Conservation (phyloP, 2,797 vertebrate genomes). For the Lepus townsendii region DNA sequence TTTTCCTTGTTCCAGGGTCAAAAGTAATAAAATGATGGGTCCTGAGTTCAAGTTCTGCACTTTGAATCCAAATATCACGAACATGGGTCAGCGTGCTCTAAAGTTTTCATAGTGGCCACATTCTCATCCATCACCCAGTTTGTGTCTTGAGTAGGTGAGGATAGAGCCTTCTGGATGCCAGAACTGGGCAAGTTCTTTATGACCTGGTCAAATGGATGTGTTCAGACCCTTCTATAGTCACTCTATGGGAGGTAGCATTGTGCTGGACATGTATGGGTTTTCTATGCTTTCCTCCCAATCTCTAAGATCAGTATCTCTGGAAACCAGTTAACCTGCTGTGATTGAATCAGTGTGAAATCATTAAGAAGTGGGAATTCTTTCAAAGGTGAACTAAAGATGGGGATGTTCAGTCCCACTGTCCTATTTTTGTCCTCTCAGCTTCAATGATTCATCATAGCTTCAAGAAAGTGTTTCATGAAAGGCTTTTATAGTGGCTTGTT, state of each 20-base stretch:
- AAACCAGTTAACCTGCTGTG: background rate
- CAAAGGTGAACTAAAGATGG: background rate
- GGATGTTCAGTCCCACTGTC: background rate
- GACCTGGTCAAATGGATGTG: background rate
- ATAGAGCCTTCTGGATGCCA: background rate
- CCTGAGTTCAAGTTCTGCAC: background rate
- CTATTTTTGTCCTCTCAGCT: constrained; percentile 38
- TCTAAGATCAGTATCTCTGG: background rate
- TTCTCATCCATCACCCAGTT: background rate
- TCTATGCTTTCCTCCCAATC: background rate
- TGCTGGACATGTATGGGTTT: rapidly evolving
- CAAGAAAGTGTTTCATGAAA: constrained; percentile 54
- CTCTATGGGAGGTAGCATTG: background rate
- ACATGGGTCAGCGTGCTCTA: no score
- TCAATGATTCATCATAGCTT: constrained; percentile 36
- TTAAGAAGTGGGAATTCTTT: constrained; percentile 18
- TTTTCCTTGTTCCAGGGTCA: background rate
- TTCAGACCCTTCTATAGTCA: background rate
- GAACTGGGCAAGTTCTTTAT: background rate
- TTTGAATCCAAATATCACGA: background rate
- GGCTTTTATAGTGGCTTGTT: constrained; percentile 46
- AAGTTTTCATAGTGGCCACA: background rate
- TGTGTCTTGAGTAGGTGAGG: background rate
- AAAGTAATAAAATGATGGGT: background rate
- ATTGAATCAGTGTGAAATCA: background rate